phyloP scores from a whole-genome alignment of 2,797 vertebrate species.

The Rhynchonycteris naso region DNA sequence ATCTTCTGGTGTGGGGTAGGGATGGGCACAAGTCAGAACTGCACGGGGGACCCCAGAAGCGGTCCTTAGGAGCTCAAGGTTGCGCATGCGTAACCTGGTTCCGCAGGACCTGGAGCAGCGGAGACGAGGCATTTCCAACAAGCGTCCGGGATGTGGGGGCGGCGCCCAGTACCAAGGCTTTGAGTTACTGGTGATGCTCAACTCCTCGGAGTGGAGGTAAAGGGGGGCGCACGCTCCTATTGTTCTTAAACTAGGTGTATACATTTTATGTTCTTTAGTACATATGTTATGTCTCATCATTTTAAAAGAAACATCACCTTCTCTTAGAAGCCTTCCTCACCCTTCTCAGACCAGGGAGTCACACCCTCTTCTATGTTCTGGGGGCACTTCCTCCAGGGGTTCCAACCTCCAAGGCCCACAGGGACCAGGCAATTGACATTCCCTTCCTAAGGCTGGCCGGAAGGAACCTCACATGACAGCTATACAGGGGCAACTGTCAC shows the following conservation, averaged over 20 bases:
- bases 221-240: rapidly evolving
- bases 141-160: rapidly evolving
- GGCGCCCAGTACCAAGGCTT: background rate
- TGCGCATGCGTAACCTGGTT: rapidly evolving
- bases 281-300: background rate
- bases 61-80: background rate
- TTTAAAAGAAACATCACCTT: background rate
- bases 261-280: background rate
- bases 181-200: background rate
- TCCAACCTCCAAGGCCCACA: rapidly evolving
- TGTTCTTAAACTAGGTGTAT: background rate
- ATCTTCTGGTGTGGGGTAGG: background rate
- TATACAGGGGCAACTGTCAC: background rate
- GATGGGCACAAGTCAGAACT: background rate
- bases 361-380: background rate
- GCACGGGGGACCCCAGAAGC: background rate
- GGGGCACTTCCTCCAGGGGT: background rate
- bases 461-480: background rate
- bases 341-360: background rate
- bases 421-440: background rate
- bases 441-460: background rate
- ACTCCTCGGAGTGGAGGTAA: background rate
- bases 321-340: background rate
- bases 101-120: background rate
- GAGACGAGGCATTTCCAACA: background rate